phyloP scores from a whole-genome alignment of 2,113 vertebrate genomes.

The Toxotes chatareus region DNA sequence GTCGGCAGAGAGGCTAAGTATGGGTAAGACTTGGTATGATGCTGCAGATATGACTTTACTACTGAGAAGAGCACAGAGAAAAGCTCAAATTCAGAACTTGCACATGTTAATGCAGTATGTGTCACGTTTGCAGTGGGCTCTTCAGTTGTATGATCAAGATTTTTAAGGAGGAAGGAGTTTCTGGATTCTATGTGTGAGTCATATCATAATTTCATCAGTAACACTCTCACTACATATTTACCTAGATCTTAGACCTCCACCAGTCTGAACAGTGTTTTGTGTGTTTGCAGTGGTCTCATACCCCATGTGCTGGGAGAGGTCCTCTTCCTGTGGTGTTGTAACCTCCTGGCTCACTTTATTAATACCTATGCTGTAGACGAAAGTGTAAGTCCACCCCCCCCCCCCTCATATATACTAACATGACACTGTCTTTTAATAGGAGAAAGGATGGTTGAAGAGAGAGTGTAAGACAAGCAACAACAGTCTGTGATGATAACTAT shows the following conservation, averaged over 20 bases:
- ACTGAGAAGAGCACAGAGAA: no score
- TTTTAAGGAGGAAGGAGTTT: conserved; percentile 90
- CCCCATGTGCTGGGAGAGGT: conserved; percentile 91
- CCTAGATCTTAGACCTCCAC: not conserved
- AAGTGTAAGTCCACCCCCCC: conserved; percentile 84
- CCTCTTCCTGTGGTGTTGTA: conserved; percentile 93
- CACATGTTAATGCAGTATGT: not conserved
- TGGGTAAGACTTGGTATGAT: conserved; percentile 79
- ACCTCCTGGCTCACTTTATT: conserved; percentile 92
- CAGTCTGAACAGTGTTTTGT: conserved; percentile 18
- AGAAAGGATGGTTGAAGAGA: no score
- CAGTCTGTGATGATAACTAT: no score
- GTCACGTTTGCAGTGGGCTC: conserved; percentile 81
- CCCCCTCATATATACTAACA: not conserved
- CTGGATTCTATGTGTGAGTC: conserved; percentile 92
- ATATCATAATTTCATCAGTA: not conserved
- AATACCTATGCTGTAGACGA: conserved; percentile 92
- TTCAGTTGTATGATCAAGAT: conserved; percentile 88
- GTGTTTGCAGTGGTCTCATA: conserved; percentile 86
- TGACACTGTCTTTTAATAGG: not conserved
- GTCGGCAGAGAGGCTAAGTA: conserved; percentile 91
- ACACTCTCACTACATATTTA: not conserved
- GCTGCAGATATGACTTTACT: not conserved
- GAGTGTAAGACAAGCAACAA: no score
- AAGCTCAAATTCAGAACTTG: no score